These are phyloP conservation scores for Dreissena rostriformis DNA, from an alignment of 1,140 invertebrate genomes.

Conservation along the genomic window DNA sequence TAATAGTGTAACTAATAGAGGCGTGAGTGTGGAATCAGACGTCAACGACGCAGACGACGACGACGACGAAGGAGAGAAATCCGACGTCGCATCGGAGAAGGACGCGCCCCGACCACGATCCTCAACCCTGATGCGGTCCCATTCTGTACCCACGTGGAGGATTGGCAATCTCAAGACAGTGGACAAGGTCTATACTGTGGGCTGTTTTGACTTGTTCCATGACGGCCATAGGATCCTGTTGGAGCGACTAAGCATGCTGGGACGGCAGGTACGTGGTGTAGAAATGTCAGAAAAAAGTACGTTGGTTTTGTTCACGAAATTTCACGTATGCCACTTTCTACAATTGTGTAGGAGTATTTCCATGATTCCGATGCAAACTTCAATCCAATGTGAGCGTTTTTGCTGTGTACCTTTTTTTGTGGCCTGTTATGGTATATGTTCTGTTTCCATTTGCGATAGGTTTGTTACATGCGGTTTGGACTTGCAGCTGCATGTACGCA, in stretches of 20 bases:
- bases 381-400: no score
- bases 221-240: constrained; percentile 72
- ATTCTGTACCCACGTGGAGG: constrained; percentile 20
- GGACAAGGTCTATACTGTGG: constrained; percentile 74
- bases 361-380: no score
- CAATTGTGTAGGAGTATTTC: no score
- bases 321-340: no score
- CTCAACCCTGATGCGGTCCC: background rate
- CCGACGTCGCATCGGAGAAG: constrained; percentile 24
- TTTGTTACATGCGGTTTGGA: no score
- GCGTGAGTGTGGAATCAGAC: background rate
- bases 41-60: constrained; percentile 15
- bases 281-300: background rate
- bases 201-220: constrained; percentile 79
- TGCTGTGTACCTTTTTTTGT: no score
- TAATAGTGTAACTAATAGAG: no score
- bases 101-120: background rate
- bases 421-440: no score
- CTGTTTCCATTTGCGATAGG: no score
- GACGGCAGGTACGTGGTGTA: constrained; percentile 70
- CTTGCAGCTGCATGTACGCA: no score
- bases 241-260: constrained; percentile 70
- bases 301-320: no score
- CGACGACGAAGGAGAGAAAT: constrained; percentile 35
- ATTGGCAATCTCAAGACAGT: background rate